Base-by-base conservation (phyloP, 2,888 invertebrate species). In the Epinotia ramella region DNA sequence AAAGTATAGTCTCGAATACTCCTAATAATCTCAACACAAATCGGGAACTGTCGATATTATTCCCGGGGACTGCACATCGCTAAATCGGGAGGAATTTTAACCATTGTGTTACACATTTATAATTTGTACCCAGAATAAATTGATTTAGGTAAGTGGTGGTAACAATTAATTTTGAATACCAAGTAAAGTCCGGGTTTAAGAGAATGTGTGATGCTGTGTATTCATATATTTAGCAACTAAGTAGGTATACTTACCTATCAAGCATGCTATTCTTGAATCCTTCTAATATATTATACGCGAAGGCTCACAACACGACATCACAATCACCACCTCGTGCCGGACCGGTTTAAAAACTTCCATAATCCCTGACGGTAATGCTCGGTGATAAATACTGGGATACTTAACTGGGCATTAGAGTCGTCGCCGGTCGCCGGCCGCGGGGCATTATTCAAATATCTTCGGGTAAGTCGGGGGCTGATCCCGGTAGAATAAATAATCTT, bases 401-500 rank as follows among this genome's bases (percentile, higher is more conserved):
- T 20, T 20, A 85, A 88, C 87, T 82, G 78, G 79, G 78, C 75
- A 82, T 85, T 87, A 87, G 87, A 87, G 85, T 82, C 81, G 78
- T 77, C 84, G 81, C 77, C 78, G 20, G 78, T 77, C 84, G 81
- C 77, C 78, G 20, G 20, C 20, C 20, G 20, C 20, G 20, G 78
- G 81, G 86, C 82, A 87, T 90, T 90, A 91, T 91, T 90, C 82
- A 90, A 89, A 89, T 90, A 86, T 90, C 86, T 84, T 81, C 87
- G 84, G 80, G 88, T 87, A 87, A 88, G 84, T 81, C 82, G 82
- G 86, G 80, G 83, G 86, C 84, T 73, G 84, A 84, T 86, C 85
- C 84, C 83, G 44, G 59, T 82, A 80, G 80, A 84, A 83, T 82
- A 84, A 84, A 84, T 84, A 84, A 81, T 78, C 77, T 83, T 49